phyloP scores from a whole-genome alignment of 2,797 vertebrate species.

The Eulemur rubriventer region DNA sequence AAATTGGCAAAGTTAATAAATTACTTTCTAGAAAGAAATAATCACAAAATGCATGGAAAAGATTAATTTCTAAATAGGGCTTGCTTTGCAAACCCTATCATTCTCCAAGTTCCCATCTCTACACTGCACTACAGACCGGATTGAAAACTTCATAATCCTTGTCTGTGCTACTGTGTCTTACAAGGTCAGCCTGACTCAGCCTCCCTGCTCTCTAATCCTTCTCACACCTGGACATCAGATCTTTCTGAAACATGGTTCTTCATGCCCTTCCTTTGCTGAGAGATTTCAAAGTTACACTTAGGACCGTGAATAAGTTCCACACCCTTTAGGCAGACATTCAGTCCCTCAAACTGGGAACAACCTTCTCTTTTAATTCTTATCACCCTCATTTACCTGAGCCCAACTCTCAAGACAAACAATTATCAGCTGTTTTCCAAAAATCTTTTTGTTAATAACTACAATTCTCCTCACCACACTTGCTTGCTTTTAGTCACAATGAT shows the following conservation, averaged over 20 bases:
- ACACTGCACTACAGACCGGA: neutral
- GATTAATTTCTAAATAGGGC: neutral
- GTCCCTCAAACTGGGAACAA: neutral
- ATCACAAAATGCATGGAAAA: neutral
- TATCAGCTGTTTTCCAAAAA: neutral
- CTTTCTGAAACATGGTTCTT: neutral
- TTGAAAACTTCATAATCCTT: neutral
- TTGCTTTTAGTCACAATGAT: neutral
- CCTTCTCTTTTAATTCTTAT: neutral
- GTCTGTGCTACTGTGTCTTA: neutral
- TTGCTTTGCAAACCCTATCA: neutral
- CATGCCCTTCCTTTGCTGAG: neutral
- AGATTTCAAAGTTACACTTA: neutral
- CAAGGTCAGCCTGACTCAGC: neutral
- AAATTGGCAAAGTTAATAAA: neutral
- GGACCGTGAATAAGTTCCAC: neutral
- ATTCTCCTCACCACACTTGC: neutral
- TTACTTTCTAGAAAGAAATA: neutral
- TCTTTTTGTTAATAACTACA: neutral
- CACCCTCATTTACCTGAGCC: neutral
- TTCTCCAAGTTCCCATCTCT: neutral
- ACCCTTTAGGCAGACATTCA: neutral
- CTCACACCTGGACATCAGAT: neutral
- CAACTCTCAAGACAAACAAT: neutral
- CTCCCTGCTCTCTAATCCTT: neutral